Evolutionary conservation across 92 coral and sea anemone genomes (phyloP).

Genomic region (Zoanthus sociatus): DNA sequence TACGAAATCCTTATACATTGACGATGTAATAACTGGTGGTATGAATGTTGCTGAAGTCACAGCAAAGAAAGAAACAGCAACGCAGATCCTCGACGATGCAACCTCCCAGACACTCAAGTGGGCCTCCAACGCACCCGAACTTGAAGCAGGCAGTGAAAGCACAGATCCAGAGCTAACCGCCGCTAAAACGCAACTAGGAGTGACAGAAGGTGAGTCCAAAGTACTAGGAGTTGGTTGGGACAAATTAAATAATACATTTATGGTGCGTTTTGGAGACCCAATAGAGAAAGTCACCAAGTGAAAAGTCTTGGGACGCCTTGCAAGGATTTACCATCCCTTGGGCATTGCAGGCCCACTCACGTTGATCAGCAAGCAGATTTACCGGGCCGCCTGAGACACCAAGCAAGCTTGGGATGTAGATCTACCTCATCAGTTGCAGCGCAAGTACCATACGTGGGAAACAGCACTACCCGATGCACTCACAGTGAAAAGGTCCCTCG

Average conservation of each 20-base stretch:
- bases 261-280: conserved; percentile 39
- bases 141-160: neutral
- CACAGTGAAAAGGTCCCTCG: conserved; percentile 5
- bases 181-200: conserved; percentile 56
- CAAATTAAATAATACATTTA: conserved; percentile 48
- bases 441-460: conserved; percentile 12
- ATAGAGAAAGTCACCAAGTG: conserved; percentile 45
- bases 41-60: neutral
- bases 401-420: conserved; percentile 3
- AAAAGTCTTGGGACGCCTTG: conserved; percentile 9
- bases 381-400: conserved; percentile 15
- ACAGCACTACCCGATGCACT: neutral
- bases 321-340: conserved; percentile 64
- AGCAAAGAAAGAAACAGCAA: conserved; percentile 4
- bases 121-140: conserved; percentile 21
- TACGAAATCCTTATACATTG: neutral
- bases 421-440: neutral
- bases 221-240: conserved; percentile 63
- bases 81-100: conserved; percentile 23
- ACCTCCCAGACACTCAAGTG: conserved; percentile 11
- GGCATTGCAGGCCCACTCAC: conserved; percentile 54
- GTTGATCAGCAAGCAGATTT: conserved; percentile 4
- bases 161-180: conserved; percentile 48
- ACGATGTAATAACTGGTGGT: conserved; percentile 3
- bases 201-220: conserved; percentile 44